A percentile compares a stretch with the other conserved stretches of the same genome.
Evolutionary conservation across 2,888 invertebrate species (phyloP).

Genomic region (Rhagophthalmus giganteus): DNA sequence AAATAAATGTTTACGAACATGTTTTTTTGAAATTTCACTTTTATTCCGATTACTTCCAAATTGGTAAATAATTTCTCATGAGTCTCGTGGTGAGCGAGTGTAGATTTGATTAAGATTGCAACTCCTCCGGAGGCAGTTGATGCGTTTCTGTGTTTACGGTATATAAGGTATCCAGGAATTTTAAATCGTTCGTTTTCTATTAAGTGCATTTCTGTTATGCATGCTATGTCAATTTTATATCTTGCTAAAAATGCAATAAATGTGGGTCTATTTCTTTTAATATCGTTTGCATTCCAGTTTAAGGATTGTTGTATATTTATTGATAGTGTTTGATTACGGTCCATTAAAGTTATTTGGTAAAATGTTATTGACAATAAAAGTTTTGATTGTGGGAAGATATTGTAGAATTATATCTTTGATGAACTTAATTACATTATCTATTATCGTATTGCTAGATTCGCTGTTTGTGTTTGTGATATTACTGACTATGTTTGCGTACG

Average conservation of each 20-base stretch:
- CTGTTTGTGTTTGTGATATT: too few relatives aligned
- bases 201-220: slow-evolving; percentile 13
- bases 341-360: slow-evolving; percentile 3
- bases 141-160: slow-evolving; percentile 4
- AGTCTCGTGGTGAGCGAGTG: background rate
- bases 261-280: background rate
- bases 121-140: slow-evolving; percentile 1
- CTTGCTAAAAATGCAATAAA: slow-evolving; percentile 12
- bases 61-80: background rate
- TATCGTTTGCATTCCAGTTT: slow-evolving; percentile 11
- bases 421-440: too few relatives aligned
- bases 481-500: too few relatives aligned
- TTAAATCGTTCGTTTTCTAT: slow-evolving; percentile 1
- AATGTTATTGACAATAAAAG: slow-evolving; percentile 2
- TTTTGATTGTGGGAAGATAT: slow-evolving; percentile 7
- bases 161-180: slow-evolving; percentile 6
- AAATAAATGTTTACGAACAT: too few relatives aligned
- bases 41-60: background rate
- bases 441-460: too few relatives aligned
- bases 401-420: too few relatives aligned
- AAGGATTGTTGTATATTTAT: slow-evolving; percentile 3
- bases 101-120: background rate
- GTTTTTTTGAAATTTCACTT: background rate
- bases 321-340: slow-evolving; percentile 1
- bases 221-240: slow-evolving; percentile 10